phyloP scores from a whole-genome alignment of 2,797 vertebrate genomes.

The Eospalax fontanierii region DNA sequence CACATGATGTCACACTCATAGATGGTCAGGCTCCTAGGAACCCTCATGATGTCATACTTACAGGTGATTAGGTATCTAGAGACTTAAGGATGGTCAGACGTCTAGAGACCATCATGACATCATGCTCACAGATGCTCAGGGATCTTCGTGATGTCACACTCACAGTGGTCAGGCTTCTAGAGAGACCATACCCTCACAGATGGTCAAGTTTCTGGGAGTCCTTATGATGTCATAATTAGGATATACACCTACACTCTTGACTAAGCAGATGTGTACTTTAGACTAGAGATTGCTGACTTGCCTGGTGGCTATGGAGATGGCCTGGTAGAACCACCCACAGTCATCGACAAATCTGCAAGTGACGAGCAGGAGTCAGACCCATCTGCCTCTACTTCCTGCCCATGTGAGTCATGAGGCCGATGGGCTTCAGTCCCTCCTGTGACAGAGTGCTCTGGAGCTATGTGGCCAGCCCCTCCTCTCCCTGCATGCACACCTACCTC shows the following conservation, averaged over 20 bases:
- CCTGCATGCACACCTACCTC: neutral
- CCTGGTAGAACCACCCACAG: constrained; percentile 20
- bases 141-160: neutral
- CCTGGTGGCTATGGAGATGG: neutral
- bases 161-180: neutral
- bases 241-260: fast-evolving
- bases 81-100: too few relatives aligned
- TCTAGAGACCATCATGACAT: too few relatives aligned
- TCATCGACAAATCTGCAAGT: constrained; percentile 48
- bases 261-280: neutral
- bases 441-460: neutral
- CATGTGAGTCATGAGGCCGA: constrained; percentile 36
- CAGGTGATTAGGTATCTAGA: too few relatives aligned
- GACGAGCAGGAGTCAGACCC: neutral
- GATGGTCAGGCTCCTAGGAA: too few relatives aligned
- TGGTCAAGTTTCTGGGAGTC: neutral
- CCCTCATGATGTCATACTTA: too few relatives aligned
- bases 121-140: too few relatives aligned
- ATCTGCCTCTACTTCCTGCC: neutral
- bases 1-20: too few relatives aligned
- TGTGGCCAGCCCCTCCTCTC: neutral
- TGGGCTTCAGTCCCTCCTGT: neutral
- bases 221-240: neutral
- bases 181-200: neutral
- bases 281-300: neutral